These are phyloP conservation scores for Drosophila saltans DNA, from an alignment of 1,140 invertebrate species.

Conservation along the genomic window DNA sequence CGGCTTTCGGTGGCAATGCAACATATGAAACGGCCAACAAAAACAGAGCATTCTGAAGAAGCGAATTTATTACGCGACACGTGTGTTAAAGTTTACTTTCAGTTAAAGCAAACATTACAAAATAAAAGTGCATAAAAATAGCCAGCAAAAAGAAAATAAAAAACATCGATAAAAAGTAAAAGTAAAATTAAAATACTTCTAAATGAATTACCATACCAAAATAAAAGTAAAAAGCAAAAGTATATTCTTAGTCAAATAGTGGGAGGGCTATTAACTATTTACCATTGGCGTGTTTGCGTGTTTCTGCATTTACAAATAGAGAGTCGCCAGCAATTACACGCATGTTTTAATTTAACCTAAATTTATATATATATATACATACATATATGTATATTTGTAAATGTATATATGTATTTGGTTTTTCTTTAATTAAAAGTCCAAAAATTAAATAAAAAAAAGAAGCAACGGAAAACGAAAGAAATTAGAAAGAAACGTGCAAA, in stretches of 20 bases:
- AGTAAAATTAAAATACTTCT: background rate
- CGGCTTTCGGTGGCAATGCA: conserved; percentile 59
- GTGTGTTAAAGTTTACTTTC: conserved; percentile 28
- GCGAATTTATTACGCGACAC: conserved; percentile 17
- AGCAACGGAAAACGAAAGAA: conserved; percentile 2
- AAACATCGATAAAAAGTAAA: background rate
- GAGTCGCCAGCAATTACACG: conserved; percentile 8
- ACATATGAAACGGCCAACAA: conserved; percentile 22
- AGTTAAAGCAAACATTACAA: conserved; percentile 11
- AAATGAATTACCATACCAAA: background rate
- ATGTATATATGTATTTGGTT: background rate
- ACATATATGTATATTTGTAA: background rate
- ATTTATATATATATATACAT: background rate
- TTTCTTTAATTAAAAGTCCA: conserved; percentile 1
- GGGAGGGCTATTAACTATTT: conserved; percentile 6
- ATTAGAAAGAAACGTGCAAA: conserved; percentile 22
- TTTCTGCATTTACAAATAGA: conserved; percentile 9
- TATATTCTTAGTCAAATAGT: background rate
- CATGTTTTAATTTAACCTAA: conserved; percentile 4
- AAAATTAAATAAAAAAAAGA: background rate
- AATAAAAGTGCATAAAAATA: conserved; percentile 15
- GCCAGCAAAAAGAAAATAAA: conserved; percentile 3
- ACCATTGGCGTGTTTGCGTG: conserved; percentile 5
- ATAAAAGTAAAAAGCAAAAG: background rate
- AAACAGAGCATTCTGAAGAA: background rate